phyloP scores from a whole-genome alignment of 2,888 invertebrate species.

The Kryphioiulus occultus region DNA sequence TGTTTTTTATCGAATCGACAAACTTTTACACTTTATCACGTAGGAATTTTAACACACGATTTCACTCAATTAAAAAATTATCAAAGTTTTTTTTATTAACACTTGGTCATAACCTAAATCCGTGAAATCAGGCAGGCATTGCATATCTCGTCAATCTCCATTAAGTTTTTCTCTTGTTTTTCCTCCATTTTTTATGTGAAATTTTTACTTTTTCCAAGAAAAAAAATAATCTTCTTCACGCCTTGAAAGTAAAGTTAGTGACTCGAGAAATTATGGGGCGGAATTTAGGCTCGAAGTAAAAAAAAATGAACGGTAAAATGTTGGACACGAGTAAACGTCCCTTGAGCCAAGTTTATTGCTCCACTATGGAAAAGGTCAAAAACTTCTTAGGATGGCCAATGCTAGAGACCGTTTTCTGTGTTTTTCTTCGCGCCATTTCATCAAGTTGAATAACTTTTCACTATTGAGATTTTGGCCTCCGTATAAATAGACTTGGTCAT shows the following conservation, averaged over 20 bases:
- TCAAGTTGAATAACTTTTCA: conserved; percentile 44
- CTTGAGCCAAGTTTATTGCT: conserved; percentile 41
- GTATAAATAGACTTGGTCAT: conserved; percentile 45
- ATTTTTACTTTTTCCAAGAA: not conserved
- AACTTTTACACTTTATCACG: too few species aligned
- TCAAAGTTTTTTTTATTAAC: not conserved
- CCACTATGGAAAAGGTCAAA: conserved; percentile 41
- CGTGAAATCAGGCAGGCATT: not conserved
- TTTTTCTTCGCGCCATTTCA: conserved; percentile 40
- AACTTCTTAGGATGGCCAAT: conserved; percentile 36
- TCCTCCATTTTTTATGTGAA: not conserved
- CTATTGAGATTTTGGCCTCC: conserved; percentile 32
- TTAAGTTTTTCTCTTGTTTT: not conserved
- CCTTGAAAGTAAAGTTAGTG: conserved; percentile 46
- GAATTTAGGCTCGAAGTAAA: conserved; percentile 28
- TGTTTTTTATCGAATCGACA: too few species aligned
- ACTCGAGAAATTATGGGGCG: conserved; percentile 32
- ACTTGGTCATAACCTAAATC: not conserved
- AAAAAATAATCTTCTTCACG: not conserved
- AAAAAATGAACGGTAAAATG: conserved; percentile 37
- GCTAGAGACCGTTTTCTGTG: conserved; percentile 41
- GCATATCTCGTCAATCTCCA: not conserved
- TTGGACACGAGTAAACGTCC: conserved; percentile 45
- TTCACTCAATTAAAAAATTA: not conserved
- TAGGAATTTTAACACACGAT: not conserved